Conservation (phyloP, 2,888 invertebrate genomes). For the Epicampocera succincta region DNA sequence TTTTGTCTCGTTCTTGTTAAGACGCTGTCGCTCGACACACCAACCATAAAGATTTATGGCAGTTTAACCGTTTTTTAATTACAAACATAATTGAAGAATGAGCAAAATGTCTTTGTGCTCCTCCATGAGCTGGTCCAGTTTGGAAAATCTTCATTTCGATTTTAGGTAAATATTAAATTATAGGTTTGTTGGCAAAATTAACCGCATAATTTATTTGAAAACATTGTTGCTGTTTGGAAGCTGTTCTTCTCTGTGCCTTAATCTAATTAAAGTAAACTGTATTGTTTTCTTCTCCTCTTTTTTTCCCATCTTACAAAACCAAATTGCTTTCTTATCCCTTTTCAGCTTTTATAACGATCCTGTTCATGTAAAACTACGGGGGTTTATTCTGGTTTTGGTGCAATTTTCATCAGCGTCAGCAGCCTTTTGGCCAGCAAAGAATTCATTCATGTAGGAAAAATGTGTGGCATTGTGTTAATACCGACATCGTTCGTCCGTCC, state of each 20-base stretch:
- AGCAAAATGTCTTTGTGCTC: slow-evolving; percentile 33
- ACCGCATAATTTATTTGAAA: slow-evolving; percentile 53
- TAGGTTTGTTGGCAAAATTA: slow-evolving; percentile 48
- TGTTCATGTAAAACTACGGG: slow-evolving; percentile 60
- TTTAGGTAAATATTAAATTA: slow-evolving; percentile 58
- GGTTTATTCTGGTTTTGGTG: slow-evolving; percentile 34
- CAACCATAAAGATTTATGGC: slow-evolving; percentile 67
- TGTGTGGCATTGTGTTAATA: slow-evolving; percentile 66
- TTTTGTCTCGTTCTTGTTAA: slow-evolving; percentile 20
- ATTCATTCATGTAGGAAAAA: slow-evolving; percentile 68
- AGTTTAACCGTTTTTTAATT: slow-evolving; percentile 69
- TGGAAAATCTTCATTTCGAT: slow-evolving; percentile 20
- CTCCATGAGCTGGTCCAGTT: slow-evolving; percentile 22
- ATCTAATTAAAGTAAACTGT: slow-evolving; percentile 65
- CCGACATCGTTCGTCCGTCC: slow-evolving; percentile 54
- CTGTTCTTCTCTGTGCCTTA: slow-evolving; percentile 35
- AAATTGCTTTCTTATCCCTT: slow-evolving; percentile 38
- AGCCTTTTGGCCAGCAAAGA: slow-evolving; percentile 46
- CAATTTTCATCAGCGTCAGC: slow-evolving; percentile 28
- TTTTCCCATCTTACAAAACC: slow-evolving; percentile 1
- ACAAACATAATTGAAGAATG: slow-evolving; percentile 56
- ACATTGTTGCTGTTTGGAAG: slow-evolving; percentile 17
- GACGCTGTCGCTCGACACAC: slow-evolving; percentile 5
- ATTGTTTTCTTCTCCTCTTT: neutral
- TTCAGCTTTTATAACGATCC: slow-evolving; percentile 47